Conservation (phyloP, 2,113 vertebrate genomes). For the Grammatotria lemairii region DNA sequence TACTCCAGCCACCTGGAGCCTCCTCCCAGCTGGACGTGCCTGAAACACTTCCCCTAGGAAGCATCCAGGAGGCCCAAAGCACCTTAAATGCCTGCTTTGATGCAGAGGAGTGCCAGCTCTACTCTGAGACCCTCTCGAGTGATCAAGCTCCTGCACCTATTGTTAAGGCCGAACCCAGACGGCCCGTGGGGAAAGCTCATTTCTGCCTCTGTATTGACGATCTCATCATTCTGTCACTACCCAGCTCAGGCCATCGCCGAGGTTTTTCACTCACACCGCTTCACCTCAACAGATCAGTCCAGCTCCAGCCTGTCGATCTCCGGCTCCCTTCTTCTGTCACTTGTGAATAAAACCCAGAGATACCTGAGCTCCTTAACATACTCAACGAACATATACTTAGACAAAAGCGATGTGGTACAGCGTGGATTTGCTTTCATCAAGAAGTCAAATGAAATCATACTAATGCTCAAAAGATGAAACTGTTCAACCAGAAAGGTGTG, state of each 20-base stretch:
- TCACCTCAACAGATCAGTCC: background rate
- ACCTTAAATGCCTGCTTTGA: background rate
- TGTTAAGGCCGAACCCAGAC: background rate
- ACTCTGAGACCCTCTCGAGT: background rate
- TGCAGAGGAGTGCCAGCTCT: background rate
- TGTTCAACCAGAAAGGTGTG: background rate
- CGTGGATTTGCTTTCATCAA: background rate
- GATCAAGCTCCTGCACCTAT: background rate
- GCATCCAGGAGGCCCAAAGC: too few species aligned
- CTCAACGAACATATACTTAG: rapidly evolving
- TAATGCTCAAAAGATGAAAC: background rate
- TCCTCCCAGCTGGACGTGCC: too few species aligned
- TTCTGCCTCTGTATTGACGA: background rate
- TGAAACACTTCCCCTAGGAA: too few species aligned
- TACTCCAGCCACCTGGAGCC: too few species aligned
- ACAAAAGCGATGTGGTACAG: background rate
- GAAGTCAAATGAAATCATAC: background rate
- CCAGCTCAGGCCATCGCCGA: rapidly evolving
- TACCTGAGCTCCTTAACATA: background rate
- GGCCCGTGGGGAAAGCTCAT: background rate
- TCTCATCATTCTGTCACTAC: background rate
- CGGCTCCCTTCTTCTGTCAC: background rate
- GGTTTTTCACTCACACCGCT: background rate
- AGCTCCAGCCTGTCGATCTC: background rate
- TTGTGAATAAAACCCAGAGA: background rate